These are phyloP conservation scores for Sander lucioperca DNA, from an alignment of 2,113 vertebrate species.

Conservation along the genomic window DNA sequence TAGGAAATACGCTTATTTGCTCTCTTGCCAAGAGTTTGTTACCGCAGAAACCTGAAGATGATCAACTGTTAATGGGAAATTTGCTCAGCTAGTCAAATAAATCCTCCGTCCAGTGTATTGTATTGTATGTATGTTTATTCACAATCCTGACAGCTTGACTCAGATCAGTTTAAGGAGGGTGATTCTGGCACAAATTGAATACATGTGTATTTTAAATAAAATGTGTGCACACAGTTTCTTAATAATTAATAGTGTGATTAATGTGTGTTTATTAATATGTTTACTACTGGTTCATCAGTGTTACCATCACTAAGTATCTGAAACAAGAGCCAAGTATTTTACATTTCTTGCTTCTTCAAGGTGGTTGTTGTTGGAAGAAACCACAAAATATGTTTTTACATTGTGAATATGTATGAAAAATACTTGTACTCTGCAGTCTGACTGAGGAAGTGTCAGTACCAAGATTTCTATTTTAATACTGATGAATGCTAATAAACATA, in stretches of 20 bases:
- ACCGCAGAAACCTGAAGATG: conserved; percentile 13
- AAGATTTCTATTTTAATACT: conserved; percentile 4
- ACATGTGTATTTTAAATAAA: conserved; percentile 7
- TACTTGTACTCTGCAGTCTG: neutral
- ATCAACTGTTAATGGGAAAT: conserved; percentile 1
- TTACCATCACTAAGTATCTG: neutral
- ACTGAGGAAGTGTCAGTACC: neutral
- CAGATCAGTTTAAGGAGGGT: neutral
- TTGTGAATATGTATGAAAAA: neutral
- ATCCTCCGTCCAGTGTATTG: neutral
- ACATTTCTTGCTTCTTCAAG: neutral
- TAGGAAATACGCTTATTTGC: neutral
- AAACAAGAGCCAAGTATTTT: neutral
- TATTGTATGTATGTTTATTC: neutral
- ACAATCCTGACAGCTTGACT: neutral
- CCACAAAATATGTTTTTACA: neutral
- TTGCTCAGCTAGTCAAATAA: conserved; percentile 38
- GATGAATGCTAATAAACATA: conserved; percentile 47
- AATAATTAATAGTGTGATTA: neutral
- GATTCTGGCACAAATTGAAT: neutral
- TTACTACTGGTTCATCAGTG: neutral
- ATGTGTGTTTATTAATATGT: neutral
- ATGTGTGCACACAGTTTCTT: neutral
- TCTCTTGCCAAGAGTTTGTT: neutral
- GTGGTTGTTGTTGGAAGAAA: conserved; percentile 4